Base-by-base conservation (phyloP, 2,888 invertebrate genomes). In the Xestia c-nigrum region DNA sequence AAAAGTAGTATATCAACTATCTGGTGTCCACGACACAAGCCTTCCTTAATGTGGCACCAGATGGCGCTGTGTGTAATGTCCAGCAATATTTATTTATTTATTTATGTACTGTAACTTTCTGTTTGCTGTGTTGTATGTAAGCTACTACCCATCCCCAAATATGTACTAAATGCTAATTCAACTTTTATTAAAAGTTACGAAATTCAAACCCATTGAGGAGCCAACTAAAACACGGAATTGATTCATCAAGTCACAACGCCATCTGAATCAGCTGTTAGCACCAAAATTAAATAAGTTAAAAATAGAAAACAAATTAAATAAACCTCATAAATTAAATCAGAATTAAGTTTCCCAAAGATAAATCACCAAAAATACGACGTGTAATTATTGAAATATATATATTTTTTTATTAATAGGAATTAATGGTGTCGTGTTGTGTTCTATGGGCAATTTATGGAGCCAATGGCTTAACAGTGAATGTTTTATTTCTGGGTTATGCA, bases 371-470 rank as follows among this genome's bases (percentile, higher is more conserved):
- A 71, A 81, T 78, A 79, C 65, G 71, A 76, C 76, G 52, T 80
- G 81, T 88, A 80, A 87, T 88, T 85, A 85, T 88, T 88, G 66
- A 81, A 87, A 87, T 85, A 76, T 74, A 80, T 83, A 76, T 83
- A 55, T 82, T 83, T 76, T 70, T 70, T 74, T 80, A 85, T 86
- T 78, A 88, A 85, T 67, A 31, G 75, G 66, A 79, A 88, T 85
- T 85, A 86, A 80, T 84, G 65, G 67, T 81, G 83, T 78, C 74
- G 74, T 81, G 76, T 78, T 83, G 79, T 88, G 74, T 85, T 85
- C 87, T 83, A 67, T 71, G 66, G 61, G 47, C 65, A 73, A 85
- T 88, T 88, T 88, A 88, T 87, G 87, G 61, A 80, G 81, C n/a
- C 72, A 21, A 80, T 80, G 85, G 47, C 85, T 83, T 84, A 75